A percentile compares a stretch with the other conserved stretches of the same genome.
Evolutionary conservation across 2,888 invertebrate species (phyloP).

Genomic region (Pristionchus entomophagus): DNA sequence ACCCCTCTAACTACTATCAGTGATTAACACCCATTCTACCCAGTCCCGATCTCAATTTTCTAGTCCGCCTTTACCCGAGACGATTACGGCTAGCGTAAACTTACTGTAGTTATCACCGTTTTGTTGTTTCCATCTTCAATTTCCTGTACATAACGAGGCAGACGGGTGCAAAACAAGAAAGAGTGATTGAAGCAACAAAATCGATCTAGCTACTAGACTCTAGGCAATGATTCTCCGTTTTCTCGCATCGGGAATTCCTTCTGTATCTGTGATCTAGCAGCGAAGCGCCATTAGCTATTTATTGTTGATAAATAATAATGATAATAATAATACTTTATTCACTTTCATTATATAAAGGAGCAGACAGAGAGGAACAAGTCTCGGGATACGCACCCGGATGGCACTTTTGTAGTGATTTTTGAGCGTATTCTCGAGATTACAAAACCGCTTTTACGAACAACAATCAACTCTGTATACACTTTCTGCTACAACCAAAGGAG

Average conservation of each 20-base stretch:
- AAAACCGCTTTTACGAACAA: neutral
- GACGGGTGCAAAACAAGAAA: neutral
- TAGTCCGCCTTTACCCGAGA: neutral
- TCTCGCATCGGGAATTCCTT: neutral
- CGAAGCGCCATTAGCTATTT: neutral
- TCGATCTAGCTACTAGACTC: neutral
- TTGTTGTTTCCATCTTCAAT: neutral
- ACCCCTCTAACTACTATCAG: neutral
- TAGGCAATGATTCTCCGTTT: neutral
- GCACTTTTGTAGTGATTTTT: neutral
- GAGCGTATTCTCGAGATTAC: neutral
- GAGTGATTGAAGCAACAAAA: neutral
- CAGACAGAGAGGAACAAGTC: neutral
- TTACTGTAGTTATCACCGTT: neutral
- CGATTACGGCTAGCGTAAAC: conserved; percentile 17
- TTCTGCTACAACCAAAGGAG: neutral
- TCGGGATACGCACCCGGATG: neutral
- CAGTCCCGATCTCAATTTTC: conserved; percentile 5
- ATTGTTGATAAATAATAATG: neutral
- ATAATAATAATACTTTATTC: neutral
- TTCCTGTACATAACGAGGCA: conserved; percentile 9
- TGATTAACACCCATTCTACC: neutral
- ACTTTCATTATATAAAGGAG: no score
- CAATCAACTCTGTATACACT: neutral
- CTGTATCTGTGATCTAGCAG: conserved; percentile 10